Evolutionary conservation across 2,797 vertebrate species (phyloP), one percentile per base, ranked within the genome.

Genomic region (Oreochromis mossambicus): DNA sequence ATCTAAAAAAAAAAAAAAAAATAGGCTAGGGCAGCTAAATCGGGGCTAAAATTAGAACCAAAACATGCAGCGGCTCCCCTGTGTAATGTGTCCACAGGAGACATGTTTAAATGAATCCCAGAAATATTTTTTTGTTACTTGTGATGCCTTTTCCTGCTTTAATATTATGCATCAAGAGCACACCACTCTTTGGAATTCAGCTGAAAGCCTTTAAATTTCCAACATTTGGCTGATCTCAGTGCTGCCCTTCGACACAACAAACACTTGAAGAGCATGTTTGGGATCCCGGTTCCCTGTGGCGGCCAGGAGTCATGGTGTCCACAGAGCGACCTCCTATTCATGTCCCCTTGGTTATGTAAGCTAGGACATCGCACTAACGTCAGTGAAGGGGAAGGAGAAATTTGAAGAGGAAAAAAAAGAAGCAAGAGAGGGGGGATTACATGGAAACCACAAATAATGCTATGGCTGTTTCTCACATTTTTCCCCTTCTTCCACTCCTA

Each of bases 301-400:
- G 34, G 85, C 82, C 84, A 85, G 81, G 81, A 89, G 79, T 89
- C 85, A 82, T 12, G 13, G 81, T 52, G 76, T 46, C 73, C 78
- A 66, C 87, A 84, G 75, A 83, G 77, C 1, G 51, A 86, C 88
- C 85, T 87, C 86, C 76, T 84, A 84, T 77, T 92, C 90, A 87
- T 78, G 82, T 51, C n/a, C 21, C 73, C 82, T 46, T 14, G 63
- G 84, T 95, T 94, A 93, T 75, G 82, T 89, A 93, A 94, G 81
- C 26, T 12, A 83, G 51, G 77, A 90, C 87, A 86, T 90, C 86
- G 36, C 15, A 56, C 36, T n/a, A 55, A 41, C 24, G 38, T 80
- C 79, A 78, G 43, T 1, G 55, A 84, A 21, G 50, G 77, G 84
- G 43, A n/a, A 56, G 70, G 68, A 75, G 66, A 68, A 76, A 86